A percentile compares a stretch with the other conserved stretches of the same genome.
Evolutionary conservation across 2,888 invertebrate genomes (phyloP).

Genomic region (Euspilapteryx auroguttella): DNA sequence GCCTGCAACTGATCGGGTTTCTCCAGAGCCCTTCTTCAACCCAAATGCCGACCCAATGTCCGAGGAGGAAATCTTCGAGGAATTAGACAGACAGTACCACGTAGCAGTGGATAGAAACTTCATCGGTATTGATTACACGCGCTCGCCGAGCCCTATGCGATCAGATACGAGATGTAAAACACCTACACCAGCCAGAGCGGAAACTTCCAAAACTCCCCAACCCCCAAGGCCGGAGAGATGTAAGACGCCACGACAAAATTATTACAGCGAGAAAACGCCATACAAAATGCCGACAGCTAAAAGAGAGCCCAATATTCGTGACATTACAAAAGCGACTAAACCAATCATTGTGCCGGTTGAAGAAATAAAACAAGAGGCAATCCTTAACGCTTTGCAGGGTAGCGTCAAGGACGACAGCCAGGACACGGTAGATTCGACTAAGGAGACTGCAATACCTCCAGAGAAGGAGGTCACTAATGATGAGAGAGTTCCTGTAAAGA

Average conservation of each 20-base stretch:
- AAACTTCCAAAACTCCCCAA: no score
- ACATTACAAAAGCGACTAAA: no score
- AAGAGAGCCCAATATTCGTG: no score
- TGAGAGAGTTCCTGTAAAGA: conserved; percentile 4
- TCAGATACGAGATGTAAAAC: no score
- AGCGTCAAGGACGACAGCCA: no score
- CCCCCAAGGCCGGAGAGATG: no score
- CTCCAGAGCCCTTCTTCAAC: conserved; percentile 25
- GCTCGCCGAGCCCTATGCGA: no score
- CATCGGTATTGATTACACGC: conserved; percentile 23
- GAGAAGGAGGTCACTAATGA: not conserved
- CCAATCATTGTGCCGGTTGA: no score
- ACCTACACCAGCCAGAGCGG: not conserved
- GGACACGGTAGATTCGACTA: not conserved
- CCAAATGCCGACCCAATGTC: conserved; percentile 23
- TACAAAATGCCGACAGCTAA: no score
- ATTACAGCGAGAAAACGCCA: no score
- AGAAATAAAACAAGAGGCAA: not conserved
- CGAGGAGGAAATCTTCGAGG: conserved; percentile 42
- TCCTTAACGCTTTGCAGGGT: no score
- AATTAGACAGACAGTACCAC: conserved; percentile 48
- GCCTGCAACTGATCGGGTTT: conserved; percentile 11
- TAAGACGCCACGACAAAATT: no score
- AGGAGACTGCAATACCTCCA: not conserved
- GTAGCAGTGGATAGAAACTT: conserved; percentile 48